A percentile compares a stretch with the other conserved stretches of the same genome.
Conservation (phyloP, 2,888 invertebrate genomes). For the Noctuana brunneofusca region DNA sequence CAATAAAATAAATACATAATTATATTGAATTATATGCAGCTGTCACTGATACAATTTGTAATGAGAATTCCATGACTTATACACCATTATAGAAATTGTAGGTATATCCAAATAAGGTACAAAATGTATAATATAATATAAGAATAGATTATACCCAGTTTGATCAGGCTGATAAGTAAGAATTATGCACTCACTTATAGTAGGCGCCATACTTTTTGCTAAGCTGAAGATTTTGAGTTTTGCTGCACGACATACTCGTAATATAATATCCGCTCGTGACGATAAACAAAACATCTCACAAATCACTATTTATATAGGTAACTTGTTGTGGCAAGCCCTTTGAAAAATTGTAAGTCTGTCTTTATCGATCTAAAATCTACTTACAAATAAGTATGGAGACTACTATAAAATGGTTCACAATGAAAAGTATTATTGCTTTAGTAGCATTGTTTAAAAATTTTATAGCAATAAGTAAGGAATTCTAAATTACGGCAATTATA, state of each 20-base stretch:
- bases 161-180: conserved; percentile 28
- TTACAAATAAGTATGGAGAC: neutral
- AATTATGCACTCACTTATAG: conserved; percentile 12
- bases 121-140: conserved; percentile 27
- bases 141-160: conserved; percentile 24
- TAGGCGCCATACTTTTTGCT: neutral
- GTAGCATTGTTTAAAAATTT: conserved; percentile 26
- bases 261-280: neutral
- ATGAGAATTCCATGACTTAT: conserved; percentile 33
- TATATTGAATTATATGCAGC: conserved; percentile 14
- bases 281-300: neutral
- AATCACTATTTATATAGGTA: neutral
- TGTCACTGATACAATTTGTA: conserved; percentile 21
- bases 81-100: conserved; percentile 29
- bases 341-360: neutral
- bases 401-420: conserved; percentile 9
- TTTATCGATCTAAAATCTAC: too few species aligned
- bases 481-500: conserved; percentile 21
- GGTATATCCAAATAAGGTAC: conserved; percentile 32
- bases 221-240: neutral
- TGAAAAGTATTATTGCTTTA: conserved; percentile 30
- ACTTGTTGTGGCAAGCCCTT: too few species aligned
- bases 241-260: neutral
- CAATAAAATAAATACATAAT: conserved; percentile 22
- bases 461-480: conserved; percentile 22